Evolutionary conservation across 1,140 invertebrate genomes (phyloP), one percentile per base, ranked within the genome.

Genomic region (Acromyrmex echinatior): DNA sequence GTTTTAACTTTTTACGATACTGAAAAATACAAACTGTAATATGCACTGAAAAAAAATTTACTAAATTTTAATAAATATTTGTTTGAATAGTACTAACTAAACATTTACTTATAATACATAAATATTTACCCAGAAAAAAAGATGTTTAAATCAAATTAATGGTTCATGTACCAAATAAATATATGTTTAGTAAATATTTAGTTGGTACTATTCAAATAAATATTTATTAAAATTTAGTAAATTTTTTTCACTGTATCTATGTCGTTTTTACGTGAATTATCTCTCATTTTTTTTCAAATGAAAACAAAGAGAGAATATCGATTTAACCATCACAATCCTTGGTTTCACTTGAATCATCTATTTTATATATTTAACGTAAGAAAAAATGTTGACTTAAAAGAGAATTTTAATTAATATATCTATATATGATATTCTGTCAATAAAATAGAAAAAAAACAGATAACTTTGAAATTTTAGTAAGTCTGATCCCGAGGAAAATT

Each of bases 261-360:
- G 10, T 16, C 2, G 28, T 45, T 68, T 45, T 21, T 6, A 56
- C 16, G 76, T 25, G 45, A n/a, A 70, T 68, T 80, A 58, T 14
- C 49, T 49, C 14, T 5, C 3, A 3, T 35, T 76, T 76, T 39
- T n/a, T n/a, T 51, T 10, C 7, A 58, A 76, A 14, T 18, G 2
- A 39, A 39, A 39, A 84, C 0, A 39, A 49, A 16, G 49, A 18
- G 16, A 63, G 28, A 31, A 2, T 56, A 35, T n/a, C 2, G 6
- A 74, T 74, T 74, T 3, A n/a, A 35, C 56, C n/a, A 74, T 56
- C n/a, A 74, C 49, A 73, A 73, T 74, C 12, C 18, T 56, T 56
- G 10, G 1, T 56, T 35, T 31, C 1, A 74, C 12, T 74, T 56
- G 2, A 56, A n/a, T 53, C 18, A 18, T 66, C 31, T 39, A 66